Percentiles rank a stretch among this genome's conserved stretches.
These are phyloP conservation scores for Araneus ventricosus DNA, from an alignment of 1,140 invertebrate genomes.

Conservation along the genomic window DNA sequence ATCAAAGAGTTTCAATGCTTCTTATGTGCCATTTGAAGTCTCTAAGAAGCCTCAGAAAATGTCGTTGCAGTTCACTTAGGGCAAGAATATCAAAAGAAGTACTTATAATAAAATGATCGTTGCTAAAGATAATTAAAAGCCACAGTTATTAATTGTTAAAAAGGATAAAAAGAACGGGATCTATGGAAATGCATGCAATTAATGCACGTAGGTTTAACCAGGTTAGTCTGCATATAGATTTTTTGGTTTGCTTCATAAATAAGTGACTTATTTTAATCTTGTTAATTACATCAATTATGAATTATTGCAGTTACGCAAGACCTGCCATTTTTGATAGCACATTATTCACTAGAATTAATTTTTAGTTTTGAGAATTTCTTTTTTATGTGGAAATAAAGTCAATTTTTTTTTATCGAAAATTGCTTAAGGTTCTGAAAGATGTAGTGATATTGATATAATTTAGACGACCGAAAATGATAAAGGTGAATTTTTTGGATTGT, in stretches of 20 bases:
- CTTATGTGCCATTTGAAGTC: constrained; percentile 16
- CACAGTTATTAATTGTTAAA: constrained; percentile 16
- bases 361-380: too few relatives aligned
- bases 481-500: too few relatives aligned
- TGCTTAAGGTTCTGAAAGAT: too few relatives aligned
- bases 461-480: too few relatives aligned
- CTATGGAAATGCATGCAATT: neutral
- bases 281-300: neutral
- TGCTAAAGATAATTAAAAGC: constrained; percentile 32
- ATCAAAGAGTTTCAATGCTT: constrained; percentile 29
- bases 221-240: neutral
- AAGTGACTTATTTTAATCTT: neutral
- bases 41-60: constrained; percentile 19
- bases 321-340: too few relatives aligned
- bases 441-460: too few relatives aligned
- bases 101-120: constrained; percentile 31
- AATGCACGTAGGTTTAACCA: neutral
- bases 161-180: neutral
- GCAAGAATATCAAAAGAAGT: constrained; percentile 29
- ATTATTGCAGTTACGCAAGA: too few relatives aligned
- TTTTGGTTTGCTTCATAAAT: neutral
- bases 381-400: too few relatives aligned
- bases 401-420: too few relatives aligned
- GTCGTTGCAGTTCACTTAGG: constrained; percentile 18
- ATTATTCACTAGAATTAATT: too few relatives aligned